These are phyloP conservation scores for Mustela nigripes DNA, from an alignment of 2,113 vertebrate genomes.

Conservation along the genomic window DNA sequence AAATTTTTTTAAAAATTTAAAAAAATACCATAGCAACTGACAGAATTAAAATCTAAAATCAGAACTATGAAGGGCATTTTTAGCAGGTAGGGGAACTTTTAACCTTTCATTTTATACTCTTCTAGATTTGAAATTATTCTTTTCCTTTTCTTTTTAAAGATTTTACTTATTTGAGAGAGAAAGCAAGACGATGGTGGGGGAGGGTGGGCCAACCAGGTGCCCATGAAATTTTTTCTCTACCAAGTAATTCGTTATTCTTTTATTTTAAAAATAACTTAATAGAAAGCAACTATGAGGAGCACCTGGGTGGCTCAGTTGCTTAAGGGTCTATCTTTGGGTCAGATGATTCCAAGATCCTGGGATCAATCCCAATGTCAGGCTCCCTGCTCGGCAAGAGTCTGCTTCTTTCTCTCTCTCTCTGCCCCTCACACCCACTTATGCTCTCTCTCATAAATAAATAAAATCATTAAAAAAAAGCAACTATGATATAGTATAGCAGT, in stretches of 20 bases:
- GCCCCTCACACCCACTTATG: too few relatives aligned
- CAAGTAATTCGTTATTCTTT: conserved; percentile 7
- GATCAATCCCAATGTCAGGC: too few relatives aligned
- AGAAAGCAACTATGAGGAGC: not conserved
- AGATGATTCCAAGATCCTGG: too few relatives aligned
- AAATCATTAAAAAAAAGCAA: not conserved
- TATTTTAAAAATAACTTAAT: not conserved
- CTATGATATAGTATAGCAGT: not conserved
- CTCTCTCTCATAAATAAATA: too few relatives aligned
- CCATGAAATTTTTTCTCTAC: not conserved
- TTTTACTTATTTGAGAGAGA: not conserved
- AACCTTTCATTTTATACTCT: not conserved
- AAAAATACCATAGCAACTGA: not conserved
- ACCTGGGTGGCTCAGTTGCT: too few relatives aligned
- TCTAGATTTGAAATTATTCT: not conserved
- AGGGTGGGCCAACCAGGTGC: not conserved
- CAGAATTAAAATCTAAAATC: conserved; percentile 37
- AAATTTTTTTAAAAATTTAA: not conserved
- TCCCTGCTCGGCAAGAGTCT: too few relatives aligned
- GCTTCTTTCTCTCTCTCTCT: too few relatives aligned
- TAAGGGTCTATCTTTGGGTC: too few relatives aligned
- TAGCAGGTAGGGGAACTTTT: not conserved
- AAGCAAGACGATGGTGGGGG: not conserved
- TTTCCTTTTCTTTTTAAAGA: not conserved
- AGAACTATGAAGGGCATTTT: not conserved